Evolutionary conservation across 2,888 invertebrate species (phyloP).

Genomic region (Chironomus tentans): DNA sequence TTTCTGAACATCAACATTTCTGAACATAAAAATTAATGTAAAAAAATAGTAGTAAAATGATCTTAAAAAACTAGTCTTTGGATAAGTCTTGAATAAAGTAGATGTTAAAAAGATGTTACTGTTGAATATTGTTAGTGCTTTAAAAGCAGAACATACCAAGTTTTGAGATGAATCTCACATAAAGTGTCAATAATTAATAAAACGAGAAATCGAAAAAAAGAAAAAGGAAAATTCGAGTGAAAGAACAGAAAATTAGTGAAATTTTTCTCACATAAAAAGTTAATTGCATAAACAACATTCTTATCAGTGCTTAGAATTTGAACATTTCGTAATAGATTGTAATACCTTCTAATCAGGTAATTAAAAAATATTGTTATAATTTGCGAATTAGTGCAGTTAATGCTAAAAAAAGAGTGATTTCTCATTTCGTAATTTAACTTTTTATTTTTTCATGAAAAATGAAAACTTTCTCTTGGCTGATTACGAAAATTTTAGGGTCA

Average conservation of each 20-base stretch:
- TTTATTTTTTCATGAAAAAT: slow-evolving; percentile 18
- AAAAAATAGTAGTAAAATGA: neutral
- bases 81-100: no score
- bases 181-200: slow-evolving; percentile 9
- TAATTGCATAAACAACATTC: neutral
- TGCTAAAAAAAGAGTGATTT: neutral
- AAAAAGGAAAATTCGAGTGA: neutral
- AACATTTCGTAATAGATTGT: neutral
- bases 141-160: neutral
- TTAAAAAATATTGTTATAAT: neutral
- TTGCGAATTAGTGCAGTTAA: neutral
- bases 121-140: neutral
- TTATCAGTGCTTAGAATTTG: neutral
- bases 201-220: neutral
- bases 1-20: no score
- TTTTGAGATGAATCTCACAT: slow-evolving; percentile 15
- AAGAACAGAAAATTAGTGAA: slow-evolving; percentile 8
- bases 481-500: slow-evolving; percentile 20
- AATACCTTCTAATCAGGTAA: neutral
- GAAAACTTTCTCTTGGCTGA: slow-evolving; percentile 24
- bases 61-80: neutral
- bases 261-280: neutral
- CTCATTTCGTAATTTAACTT: slow-evolving; percentile 23
- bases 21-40: no score
- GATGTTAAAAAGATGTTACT: neutral